These are phyloP conservation scores for Peucedramus taeniatus DNA, from an alignment of 2,113 vertebrate genomes.

Conservation along the genomic window DNA sequence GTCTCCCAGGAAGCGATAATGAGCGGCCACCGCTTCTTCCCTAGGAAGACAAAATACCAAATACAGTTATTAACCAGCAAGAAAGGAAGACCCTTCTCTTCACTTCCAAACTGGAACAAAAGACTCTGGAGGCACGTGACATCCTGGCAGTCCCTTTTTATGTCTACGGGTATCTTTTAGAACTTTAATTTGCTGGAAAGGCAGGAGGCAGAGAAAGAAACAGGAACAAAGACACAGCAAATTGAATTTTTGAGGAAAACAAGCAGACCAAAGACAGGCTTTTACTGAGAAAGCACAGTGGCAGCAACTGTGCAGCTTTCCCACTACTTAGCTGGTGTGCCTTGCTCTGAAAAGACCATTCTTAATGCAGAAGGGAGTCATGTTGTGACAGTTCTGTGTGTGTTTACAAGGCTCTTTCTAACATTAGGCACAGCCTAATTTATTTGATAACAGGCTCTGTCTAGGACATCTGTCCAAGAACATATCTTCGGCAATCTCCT, in stretches of 20 bases:
- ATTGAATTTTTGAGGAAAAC: neutral
- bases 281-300: neutral
- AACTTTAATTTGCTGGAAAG: neutral
- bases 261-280: neutral
- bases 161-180: neutral
- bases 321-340: neutral
- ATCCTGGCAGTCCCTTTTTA: neutral
- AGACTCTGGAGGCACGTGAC: neutral
- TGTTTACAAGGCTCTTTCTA: neutral
- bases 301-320: neutral
- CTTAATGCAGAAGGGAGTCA: neutral
- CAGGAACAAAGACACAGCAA: neutral
- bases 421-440: neutral
- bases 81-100: neutral
- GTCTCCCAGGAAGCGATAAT: constrained; percentile 79
- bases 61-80: neutral
- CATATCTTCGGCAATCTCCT: neutral
- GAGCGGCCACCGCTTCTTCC: constrained; percentile 68
- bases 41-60: constrained; percentile 60
- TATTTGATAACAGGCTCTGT: neutral
- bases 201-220: neutral
- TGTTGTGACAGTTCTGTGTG: neutral
- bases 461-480: neutral
- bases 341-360: neutral
- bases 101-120: neutral